A percentile compares a stretch with the other conserved stretches of the same genome.
These are phyloP conservation scores for Petroica traversi DNA, from an alignment of 2,113 vertebrate species.

Conservation along the genomic window DNA sequence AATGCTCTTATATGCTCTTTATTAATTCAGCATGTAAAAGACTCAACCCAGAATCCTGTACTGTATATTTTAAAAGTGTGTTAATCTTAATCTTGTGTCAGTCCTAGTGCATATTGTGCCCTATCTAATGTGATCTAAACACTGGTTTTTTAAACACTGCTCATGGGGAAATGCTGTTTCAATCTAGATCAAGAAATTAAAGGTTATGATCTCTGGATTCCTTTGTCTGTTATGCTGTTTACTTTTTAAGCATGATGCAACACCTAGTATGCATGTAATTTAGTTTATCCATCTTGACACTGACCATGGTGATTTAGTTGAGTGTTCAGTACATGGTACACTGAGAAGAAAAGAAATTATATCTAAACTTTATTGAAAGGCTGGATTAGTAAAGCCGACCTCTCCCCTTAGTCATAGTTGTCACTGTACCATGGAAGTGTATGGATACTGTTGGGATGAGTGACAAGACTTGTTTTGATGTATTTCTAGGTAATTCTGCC, in stretches of 20 bases:
- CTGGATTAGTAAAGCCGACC: neutral
- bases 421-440: neutral
- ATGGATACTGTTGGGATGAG: neutral
- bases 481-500: constrained; percentile 34
- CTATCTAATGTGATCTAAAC: neutral
- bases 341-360: neutral
- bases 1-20: neutral
- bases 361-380: neutral
- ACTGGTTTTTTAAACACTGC: neutral
- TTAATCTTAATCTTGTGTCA: neutral
- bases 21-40: neutral
- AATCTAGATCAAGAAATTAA: neutral
- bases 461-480: neutral
- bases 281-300: neutral
- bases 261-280: neutral
- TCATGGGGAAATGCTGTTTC: neutral
- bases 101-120: neutral
- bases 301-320: neutral
- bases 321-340: neutral
- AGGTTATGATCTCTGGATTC: constrained; percentile 32
- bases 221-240: neutral
- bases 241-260: neutral
- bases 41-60: neutral
- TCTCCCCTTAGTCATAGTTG: neutral
- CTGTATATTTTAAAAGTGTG: neutral